A percentile compares a stretch with the other conserved stretches of the same genome.
Evolutionary conservation across 1,140 invertebrate genomes (phyloP).

Genomic region (Sminthurides bifidus): DNA sequence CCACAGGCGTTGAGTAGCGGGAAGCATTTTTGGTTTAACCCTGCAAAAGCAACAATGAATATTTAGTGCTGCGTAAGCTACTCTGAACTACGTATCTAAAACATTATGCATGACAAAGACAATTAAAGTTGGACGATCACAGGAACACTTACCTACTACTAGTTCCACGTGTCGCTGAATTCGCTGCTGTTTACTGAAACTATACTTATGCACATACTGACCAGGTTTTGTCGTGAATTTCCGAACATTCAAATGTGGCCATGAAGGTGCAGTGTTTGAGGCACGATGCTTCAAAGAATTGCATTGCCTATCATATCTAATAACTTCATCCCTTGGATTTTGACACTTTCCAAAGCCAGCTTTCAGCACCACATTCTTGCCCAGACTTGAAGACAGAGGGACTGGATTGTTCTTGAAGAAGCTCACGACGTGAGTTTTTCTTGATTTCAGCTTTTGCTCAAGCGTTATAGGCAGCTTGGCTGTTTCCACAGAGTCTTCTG

Average conservation of each 20-base stretch:
- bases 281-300: neutral
- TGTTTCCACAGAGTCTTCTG: too few species aligned
- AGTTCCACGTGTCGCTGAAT: neutral
- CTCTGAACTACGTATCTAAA: neutral
- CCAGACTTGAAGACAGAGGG: neutral
- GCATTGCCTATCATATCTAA: neutral
- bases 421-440: neutral
- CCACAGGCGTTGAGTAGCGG: neutral
- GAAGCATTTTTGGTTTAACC: neutral
- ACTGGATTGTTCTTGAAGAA: constrained; percentile 5
- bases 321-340: neutral
- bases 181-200: neutral
- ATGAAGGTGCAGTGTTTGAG: neutral
- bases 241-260: neutral
- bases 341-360: neutral
- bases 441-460: neutral
- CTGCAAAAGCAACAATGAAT: neutral
- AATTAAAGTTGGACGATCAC: neutral
- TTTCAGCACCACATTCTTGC: neutral
- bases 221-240: neutral
- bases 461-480: neutral
- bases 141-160: neutral
- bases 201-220: neutral
- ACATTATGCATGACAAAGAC: neutral
- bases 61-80: neutral